A percentile compares a stretch with the other conserved stretches of the same genome.
Conservation (phyloP, 2,113 vertebrate species). For the Myotis lucifugus region DNA sequence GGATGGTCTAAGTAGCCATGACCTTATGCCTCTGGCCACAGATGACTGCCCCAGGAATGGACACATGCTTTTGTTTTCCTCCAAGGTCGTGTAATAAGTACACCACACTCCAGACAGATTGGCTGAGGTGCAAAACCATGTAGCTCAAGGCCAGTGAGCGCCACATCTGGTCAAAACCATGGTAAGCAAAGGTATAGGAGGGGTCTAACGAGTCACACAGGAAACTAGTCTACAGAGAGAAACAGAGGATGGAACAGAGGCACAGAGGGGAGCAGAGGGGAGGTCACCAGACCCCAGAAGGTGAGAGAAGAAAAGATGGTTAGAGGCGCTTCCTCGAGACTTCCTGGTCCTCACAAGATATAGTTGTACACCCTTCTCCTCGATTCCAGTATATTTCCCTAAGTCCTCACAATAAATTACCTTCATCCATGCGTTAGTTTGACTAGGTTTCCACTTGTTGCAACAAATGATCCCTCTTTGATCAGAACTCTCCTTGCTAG, state of each 20-base stretch:
- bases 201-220: neutral
- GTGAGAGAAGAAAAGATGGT: neutral
- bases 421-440: neutral
- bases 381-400: neutral
- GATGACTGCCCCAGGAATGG: neutral
- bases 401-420: neutral
- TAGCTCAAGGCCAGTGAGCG: neutral
- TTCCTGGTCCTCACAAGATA: neutral
- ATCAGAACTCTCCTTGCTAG: neutral
- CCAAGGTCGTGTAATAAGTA: neutral
- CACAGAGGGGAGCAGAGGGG: neutral
- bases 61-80: neutral
- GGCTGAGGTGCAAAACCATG: neutral
- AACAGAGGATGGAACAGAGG: neutral
- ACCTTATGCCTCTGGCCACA: neutral
- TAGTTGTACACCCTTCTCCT: neutral
- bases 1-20: neutral
- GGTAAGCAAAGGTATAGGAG: neutral
- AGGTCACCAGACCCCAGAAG: neutral
- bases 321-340: neutral
- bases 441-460: neutral
- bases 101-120: neutral
- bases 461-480: neutral
- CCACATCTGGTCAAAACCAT: neutral
- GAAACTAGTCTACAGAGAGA: neutral